Conservation (phyloP, 2,113 vertebrate species). For the Phrynosoma blainvillii region DNA sequence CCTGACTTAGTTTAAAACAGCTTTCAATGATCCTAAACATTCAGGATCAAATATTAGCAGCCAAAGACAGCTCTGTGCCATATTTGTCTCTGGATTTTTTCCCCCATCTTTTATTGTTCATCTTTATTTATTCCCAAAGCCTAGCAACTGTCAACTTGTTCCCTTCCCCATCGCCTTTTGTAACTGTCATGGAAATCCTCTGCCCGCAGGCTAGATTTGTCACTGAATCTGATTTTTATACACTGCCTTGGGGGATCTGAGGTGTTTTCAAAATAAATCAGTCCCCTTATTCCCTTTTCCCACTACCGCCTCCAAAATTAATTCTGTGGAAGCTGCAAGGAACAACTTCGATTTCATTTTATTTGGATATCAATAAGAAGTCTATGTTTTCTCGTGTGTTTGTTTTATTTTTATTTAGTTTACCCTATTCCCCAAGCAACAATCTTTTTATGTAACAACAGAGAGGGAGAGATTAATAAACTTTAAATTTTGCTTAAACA, state of each 20-base stretch:
- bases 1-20: too few relatives aligned
- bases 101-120: neutral
- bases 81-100: neutral
- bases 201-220: neutral
- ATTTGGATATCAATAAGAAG: too few relatives aligned
- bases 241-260: neutral
- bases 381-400: neutral
- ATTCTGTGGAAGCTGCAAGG: neutral
- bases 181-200: neutral
- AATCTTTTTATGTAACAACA: too few relatives aligned
- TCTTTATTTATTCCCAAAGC: neutral
- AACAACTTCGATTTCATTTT: neutral
- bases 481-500: too few relatives aligned
- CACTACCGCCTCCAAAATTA: neutral
- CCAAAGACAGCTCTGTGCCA: neutral
- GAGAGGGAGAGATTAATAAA: neutral
- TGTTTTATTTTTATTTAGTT: neutral
- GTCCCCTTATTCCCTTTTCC: neutral
- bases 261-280: neutral
- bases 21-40: too few relatives aligned
- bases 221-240: neutral
- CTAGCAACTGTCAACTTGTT: neutral
- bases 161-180: neutral
- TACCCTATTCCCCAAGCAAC: neutral
- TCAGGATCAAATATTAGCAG: too few relatives aligned